Base-by-base conservation (phyloP, 2,888 invertebrate species). In the Tachina fera region DNA sequence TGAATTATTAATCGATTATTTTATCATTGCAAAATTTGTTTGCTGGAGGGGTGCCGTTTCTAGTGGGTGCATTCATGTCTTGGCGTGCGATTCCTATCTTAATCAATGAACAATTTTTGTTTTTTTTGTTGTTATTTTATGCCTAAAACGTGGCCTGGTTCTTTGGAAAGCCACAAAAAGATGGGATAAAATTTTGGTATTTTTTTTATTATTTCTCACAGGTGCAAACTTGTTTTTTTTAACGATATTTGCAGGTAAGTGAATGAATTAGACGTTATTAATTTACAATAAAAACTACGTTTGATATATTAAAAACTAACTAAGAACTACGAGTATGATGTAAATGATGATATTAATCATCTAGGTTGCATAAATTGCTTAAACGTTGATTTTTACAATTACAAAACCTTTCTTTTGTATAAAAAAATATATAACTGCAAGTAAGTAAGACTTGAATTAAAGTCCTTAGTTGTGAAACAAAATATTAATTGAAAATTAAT, bases 1-100 rank as follows among this genome's bases (percentile, higher is more conserved):
- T 80, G 80, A 84, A 75, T 84, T 76, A 84, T 80, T 80, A 60
- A 84, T 76, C 70, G 71, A 76, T 75, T 76, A 16, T 14, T 65
- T 63, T 65, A 56, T 63, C 39, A 47, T 71, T 56, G 39, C 14
- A 60, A 51, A n/a, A 31, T 16, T 39, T 19, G 16, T 60, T 10
- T 16, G 31, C 10, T 41, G 39, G 16, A 56, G 22, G 71, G 74
- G 47, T 41, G 41, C 68, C 31, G 58, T 65, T 65, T 22, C n/a
- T 71, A 76, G 80, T 76, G 80, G 84, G 80, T 84, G 72, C 77
- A 45, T 41, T 47, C 47, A 63, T 56, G 19, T 39, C 16, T 14
- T 43, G 2, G 31, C 14, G 9, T 43, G 31, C 51, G 43, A 51
- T 80, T 65, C 14, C 78, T 84, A 80, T 84, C 84, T 65, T 31